phyloP scores from a whole-genome alignment of 2,113 vertebrate genomes.

The Vidua macroura region DNA sequence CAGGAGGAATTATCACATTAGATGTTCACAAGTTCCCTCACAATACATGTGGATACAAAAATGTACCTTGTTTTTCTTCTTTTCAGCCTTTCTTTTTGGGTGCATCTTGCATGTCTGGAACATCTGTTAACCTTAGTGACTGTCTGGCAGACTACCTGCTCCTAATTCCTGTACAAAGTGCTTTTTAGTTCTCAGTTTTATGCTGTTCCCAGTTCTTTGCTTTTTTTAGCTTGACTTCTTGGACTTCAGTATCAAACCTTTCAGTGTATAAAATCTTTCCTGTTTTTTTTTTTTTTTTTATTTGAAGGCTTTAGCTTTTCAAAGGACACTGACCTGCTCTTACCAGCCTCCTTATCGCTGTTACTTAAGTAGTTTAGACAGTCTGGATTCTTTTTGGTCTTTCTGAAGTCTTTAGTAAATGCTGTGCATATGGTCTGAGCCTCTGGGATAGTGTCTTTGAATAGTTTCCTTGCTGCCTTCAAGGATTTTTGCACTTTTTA shows the following conservation, averaged over 20 bases:
- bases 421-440: neutral
- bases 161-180: neutral
- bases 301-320: neutral
- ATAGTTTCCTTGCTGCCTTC: neutral
- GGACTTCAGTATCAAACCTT: neutral
- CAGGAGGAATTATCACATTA: neutral
- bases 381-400: neutral
- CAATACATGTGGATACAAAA: neutral
- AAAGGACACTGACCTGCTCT: neutral
- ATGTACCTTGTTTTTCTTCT: neutral
- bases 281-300: neutral
- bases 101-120: neutral
- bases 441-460: neutral
- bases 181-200: neutral
- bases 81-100: neutral
- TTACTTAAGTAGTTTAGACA: neutral
- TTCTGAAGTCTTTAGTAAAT: neutral
- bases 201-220: neutral
- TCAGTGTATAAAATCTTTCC: neutral
- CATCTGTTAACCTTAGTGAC: neutral
- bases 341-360: neutral
- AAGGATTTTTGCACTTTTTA: slow-evolving; percentile 25
- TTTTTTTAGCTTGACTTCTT: neutral
- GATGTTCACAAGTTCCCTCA: neutral
- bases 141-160: neutral